These are phyloP conservation scores for Patella ulyssiponensis DNA, from an alignment of 2,888 invertebrate genomes.

Conservation along the genomic window DNA sequence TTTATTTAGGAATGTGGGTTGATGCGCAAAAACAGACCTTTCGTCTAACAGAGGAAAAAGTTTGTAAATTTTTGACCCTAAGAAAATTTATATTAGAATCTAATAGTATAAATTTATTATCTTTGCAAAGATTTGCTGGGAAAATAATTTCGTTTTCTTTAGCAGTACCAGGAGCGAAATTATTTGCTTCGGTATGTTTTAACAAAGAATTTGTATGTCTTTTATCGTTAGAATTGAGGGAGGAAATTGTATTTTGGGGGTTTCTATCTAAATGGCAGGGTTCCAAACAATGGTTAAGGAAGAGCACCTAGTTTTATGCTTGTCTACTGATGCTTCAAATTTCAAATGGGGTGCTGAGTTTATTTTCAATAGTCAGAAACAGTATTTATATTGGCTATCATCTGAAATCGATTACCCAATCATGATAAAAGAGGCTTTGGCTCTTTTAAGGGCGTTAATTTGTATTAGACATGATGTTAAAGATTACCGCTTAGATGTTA, in stretches of 20 bases:
- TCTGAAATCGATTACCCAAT: neutral
- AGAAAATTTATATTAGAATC: neutral
- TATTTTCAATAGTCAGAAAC: neutral
- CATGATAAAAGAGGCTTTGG: neutral
- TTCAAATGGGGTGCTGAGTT: neutral
- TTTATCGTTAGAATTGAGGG: no score
- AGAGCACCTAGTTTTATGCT: neutral
- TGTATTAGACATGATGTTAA: neutral
- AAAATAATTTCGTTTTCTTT: neutral
- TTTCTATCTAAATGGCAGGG: neutral
- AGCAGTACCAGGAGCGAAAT: neutral
- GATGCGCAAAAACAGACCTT: no score
- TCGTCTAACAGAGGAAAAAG: no score
- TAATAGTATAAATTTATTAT: no score
- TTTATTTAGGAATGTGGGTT: no score
- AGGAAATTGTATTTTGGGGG: neutral
- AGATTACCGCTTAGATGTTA: neutral
- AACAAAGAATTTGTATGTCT: no score
- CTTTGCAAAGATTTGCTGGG: no score
- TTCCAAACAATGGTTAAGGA: neutral
- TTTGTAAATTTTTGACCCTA: no score
- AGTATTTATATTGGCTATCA: neutral
- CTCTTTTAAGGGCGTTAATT: neutral
- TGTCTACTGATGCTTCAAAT: neutral
- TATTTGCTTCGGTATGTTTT: neutral